phyloP scores from a whole-genome alignment of 2,113 vertebrate species.

The Apaloderma vittatum region DNA sequence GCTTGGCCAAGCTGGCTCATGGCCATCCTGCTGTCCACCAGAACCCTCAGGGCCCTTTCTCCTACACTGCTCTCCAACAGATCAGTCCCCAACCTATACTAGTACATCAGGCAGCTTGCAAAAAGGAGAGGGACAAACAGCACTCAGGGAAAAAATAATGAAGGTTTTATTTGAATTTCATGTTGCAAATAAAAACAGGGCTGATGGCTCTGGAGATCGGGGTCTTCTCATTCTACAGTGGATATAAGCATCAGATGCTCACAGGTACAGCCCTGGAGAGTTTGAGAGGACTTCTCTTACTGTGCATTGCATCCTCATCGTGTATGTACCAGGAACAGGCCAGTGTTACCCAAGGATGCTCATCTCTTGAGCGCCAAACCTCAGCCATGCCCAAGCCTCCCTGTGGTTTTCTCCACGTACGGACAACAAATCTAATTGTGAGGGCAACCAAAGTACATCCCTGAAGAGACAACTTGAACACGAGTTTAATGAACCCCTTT shows the following conservation, averaged over 20 bases:
- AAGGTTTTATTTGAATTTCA: background rate
- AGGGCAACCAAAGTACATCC: background rate
- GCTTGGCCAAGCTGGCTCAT: too few species aligned
- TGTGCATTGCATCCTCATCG: background rate
- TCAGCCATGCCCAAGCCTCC: rapidly evolving
- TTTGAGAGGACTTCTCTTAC: background rate
- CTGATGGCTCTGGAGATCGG: background rate
- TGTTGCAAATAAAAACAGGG: background rate
- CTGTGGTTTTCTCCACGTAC: background rate
- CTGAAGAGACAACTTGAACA: background rate
- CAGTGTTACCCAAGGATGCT: background rate
- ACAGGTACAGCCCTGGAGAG: background rate
- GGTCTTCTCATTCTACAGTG: background rate
- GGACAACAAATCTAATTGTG: background rate
- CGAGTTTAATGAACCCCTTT: background rate
- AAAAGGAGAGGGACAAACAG: background rate
- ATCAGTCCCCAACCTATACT: too few species aligned
- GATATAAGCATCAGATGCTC: background rate
- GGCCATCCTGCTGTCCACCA: too few species aligned
- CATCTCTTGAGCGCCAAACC: background rate
- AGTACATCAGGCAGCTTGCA: conserved; percentile 38
- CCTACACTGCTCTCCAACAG: too few species aligned
- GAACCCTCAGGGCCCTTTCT: too few species aligned
- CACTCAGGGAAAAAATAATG: background rate
- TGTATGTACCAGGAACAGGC: background rate